A percentile compares a stretch with the other conserved stretches of the same genome.
Evolutionary conservation across 2,797 vertebrate species (phyloP).

Genomic region (Alfaro cultratus): DNA sequence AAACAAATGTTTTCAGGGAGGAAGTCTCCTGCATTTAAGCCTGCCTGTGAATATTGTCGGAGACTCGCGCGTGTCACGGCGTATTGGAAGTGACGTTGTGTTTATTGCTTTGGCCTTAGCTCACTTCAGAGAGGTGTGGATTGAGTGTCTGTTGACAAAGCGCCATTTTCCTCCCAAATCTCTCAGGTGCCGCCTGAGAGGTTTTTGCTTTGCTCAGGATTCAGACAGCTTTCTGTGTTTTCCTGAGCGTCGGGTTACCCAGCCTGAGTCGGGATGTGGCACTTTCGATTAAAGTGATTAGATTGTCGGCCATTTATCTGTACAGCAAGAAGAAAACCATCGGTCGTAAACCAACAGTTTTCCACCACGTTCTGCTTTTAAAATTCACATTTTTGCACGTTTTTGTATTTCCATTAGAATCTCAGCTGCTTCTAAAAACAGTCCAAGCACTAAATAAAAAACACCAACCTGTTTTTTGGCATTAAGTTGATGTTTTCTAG

Average conservation of each 20-base stretch:
- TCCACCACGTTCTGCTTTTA: constrained; percentile 29
- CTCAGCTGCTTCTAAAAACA: too few species aligned
- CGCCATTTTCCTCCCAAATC: constrained; percentile 43
- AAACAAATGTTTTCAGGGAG: constrained; percentile 49
- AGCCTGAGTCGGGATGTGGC: constrained; percentile 11
- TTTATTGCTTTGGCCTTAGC: constrained; percentile 67
- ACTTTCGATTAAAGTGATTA: constrained; percentile 4
- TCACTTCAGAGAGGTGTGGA: constrained; percentile 46
- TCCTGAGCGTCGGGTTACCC: constrained; percentile 28
- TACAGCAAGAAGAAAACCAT: neutral
- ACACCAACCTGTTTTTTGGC: too few species aligned
- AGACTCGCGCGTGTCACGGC: constrained; percentile 39
- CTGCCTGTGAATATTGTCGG: constrained; percentile 30
- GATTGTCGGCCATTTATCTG: constrained; percentile 2
- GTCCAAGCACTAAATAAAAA: too few species aligned
- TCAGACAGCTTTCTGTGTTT: constrained; percentile 33
- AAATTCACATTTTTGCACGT: neutral
- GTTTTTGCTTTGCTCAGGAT: constrained; percentile 23
- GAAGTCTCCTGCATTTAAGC: neutral
- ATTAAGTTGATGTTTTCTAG: too few species aligned
- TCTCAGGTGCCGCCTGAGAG: constrained; percentile 37
- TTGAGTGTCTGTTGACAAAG: constrained; percentile 51
- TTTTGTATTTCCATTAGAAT: too few species aligned
- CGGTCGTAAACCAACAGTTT: constrained; percentile 4
- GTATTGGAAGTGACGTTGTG: constrained; percentile 62